These are phyloP conservation scores for Agrochola lota DNA, from an alignment of 2,888 invertebrate species.

Conservation along the genomic window DNA sequence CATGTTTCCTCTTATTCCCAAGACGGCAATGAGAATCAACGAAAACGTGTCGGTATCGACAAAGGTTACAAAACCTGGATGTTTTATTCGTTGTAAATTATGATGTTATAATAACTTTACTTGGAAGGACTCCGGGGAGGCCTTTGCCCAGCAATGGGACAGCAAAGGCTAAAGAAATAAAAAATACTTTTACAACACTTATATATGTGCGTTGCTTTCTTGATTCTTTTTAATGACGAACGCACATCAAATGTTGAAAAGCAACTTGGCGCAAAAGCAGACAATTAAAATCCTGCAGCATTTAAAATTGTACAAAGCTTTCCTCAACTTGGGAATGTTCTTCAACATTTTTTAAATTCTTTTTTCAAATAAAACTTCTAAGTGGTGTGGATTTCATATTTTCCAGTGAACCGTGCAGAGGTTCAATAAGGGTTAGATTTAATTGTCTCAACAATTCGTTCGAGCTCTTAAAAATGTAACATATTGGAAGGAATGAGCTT, in stretches of 20 bases:
- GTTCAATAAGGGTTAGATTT: background rate
- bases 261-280: background rate
- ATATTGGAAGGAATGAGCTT: background rate
- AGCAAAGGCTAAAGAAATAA: background rate
- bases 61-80: background rate
- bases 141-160: no score
- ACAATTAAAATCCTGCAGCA: background rate
- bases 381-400: background rate
- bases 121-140: background rate
- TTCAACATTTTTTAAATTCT: background rate
- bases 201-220: background rate
- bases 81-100: background rate
- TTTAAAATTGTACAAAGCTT: conserved; percentile 20
- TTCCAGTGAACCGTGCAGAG: background rate
- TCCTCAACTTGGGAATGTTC: background rate
- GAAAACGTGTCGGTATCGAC: background rate
- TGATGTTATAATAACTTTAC: background rate
- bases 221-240: background rate
- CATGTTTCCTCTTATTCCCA: background rate
- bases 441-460: conserved; percentile 8
- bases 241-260: conserved; percentile 8
- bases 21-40: background rate
- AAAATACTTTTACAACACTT: background rate
- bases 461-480: conserved; percentile 1
- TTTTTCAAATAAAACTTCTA: conserved; percentile 8